phyloP scores from a whole-genome alignment of 2,113 vertebrate genomes.

The Riparia riparia region DNA sequence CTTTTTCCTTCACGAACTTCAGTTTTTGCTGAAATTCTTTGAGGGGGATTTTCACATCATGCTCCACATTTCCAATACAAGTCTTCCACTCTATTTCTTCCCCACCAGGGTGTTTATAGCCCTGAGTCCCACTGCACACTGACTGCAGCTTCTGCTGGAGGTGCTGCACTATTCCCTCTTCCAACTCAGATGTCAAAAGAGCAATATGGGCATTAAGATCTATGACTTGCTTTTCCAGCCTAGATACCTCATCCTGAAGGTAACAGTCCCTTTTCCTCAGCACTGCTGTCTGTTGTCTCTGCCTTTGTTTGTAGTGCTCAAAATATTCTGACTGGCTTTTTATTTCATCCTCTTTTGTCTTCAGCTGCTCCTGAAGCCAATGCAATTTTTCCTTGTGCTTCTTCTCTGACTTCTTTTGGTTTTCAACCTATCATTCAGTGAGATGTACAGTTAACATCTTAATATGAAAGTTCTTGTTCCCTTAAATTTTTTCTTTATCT shows the following conservation, averaged over 20 bases:
- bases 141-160: slow-evolving; percentile 18
- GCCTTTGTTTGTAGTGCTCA: slow-evolving; percentile 80
- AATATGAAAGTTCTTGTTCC: not conserved
- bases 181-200: slow-evolving; percentile 46
- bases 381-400: slow-evolving; percentile 74
- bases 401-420: slow-evolving; percentile 74
- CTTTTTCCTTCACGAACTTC: slow-evolving; percentile 69
- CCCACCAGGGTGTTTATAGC: not conserved
- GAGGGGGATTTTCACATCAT: slow-evolving; percentile 54
- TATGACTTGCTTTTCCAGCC: slow-evolving; percentile 79
- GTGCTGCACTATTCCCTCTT: not conserved
- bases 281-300: slow-evolving; percentile 76
- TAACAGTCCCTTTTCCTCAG: slow-evolving; percentile 74
- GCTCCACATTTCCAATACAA: slow-evolving; percentile 7
- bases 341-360: slow-evolving; percentile 82
- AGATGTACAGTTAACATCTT: not conserved
- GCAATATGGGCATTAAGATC: slow-evolving; percentile 67
- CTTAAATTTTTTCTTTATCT: not conserved
- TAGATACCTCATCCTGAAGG: slow-evolving; percentile 75
- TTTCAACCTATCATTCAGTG: slow-evolving; percentile 70
- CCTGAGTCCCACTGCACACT: not conserved
- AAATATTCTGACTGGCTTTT: slow-evolving; percentile 83
- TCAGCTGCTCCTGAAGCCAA: slow-evolving; percentile 80
- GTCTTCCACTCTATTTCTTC: slow-evolving; percentile 5
- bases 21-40: slow-evolving; percentile 70